Conservation (phyloP, 2,797 vertebrate species). For the Leptatherina wallacei region DNA sequence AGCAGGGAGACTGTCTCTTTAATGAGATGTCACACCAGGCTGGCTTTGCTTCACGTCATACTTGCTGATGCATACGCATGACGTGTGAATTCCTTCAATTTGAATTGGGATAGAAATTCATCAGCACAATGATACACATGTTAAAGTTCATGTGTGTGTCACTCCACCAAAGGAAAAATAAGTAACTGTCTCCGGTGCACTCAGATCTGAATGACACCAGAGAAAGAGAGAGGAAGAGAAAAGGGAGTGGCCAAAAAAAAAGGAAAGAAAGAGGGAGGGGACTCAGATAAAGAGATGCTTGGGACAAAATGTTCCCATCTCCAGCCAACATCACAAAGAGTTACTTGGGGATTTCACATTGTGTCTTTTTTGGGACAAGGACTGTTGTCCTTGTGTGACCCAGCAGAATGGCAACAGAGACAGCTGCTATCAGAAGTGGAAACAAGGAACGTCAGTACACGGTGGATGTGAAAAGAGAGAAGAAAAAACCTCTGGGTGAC, state of each 20-base stretch:
- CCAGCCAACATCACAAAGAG: constrained; percentile 48
- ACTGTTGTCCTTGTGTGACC: constrained; percentile 40
- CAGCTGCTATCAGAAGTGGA: constrained; percentile 26
- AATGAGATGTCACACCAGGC: constrained; percentile 46
- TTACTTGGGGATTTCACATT: constrained; percentile 56
- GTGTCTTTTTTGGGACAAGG: constrained; percentile 44
- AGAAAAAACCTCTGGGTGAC: constrained; percentile 19
- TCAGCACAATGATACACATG: not conserved
- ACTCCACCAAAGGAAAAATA: constrained; percentile 2
- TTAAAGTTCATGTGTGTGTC: not conserved
- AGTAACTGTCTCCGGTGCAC: not conserved
- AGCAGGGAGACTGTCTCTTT: constrained; percentile 43
- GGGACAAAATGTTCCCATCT: constrained; percentile 75
- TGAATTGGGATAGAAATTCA: not conserved
- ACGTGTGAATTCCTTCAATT: not conserved
- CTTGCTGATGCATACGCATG: constrained; percentile 9
- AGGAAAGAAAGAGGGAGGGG: constrained; percentile 27
- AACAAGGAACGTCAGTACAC: constrained; percentile 3
- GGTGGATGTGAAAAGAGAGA: constrained; percentile 8
- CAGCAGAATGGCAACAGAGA: constrained; percentile 18
- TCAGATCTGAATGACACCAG: constrained; percentile 10
- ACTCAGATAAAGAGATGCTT: constrained; percentile 45
- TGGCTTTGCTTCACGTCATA: constrained; percentile 41
- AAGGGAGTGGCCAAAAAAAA: constrained; percentile 32
- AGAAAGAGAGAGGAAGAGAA: not conserved